phyloP scores from a whole-genome alignment of 2,797 vertebrate species.

The Sebastes trivittatus region DNA sequence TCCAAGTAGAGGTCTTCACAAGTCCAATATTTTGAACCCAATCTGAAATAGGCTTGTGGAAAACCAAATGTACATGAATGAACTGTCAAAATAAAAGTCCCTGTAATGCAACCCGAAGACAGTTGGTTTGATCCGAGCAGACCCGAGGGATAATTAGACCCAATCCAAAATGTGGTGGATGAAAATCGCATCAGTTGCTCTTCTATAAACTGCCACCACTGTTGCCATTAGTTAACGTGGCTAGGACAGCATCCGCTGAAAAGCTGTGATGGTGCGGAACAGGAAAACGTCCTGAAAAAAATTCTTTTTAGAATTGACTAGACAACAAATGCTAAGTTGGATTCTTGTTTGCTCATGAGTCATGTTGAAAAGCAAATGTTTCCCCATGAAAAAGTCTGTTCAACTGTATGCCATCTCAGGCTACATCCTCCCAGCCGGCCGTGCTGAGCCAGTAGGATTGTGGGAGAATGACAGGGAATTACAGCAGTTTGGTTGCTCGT shows the following conservation, averaged over 20 bases:
- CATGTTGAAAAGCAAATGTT: neutral
- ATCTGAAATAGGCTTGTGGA: neutral
- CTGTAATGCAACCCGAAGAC: neutral
- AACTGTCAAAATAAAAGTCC: neutral
- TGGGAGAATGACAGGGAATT: constrained; percentile 44
- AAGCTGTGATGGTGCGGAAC: neutral
- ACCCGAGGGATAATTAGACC: neutral
- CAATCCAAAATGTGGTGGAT: neutral
- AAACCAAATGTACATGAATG: neutral
- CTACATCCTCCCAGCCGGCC: constrained; percentile 3
- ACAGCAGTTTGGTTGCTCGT: constrained; percentile 30
- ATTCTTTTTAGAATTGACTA: neutral
- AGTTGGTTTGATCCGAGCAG: neutral
- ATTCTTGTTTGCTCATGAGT: constrained; percentile 14
- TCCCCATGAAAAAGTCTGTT: neutral
- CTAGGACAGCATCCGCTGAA: neutral
- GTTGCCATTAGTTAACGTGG: neutral
- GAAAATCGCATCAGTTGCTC: neutral
- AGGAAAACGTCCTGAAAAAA: neutral
- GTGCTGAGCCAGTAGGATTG: constrained; percentile 35
- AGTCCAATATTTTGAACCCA: neutral
- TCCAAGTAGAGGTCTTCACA: neutral
- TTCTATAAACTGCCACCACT: neutral
- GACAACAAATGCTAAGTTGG: neutral
- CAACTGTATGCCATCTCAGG: constrained; percentile 1